Evolutionary conservation across 2,888 invertebrate genomes (phyloP), one percentile per base, ranked within the genome.

Genomic region (Dexiosoma caninum): DNA sequence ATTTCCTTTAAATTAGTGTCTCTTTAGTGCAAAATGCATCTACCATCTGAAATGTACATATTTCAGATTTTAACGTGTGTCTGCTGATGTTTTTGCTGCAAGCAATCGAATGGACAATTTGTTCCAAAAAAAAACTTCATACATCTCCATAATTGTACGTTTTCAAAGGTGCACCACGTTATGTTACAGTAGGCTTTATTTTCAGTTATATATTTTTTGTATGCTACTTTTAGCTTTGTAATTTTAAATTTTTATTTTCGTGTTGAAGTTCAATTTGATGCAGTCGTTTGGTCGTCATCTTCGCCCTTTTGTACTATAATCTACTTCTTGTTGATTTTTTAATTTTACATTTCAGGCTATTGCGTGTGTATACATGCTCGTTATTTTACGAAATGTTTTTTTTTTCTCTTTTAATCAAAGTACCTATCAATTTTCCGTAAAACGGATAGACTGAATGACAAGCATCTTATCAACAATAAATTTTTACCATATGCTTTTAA

Each of bases 101-200:
- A 30, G 64, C 55, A 72, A 57, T 81, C 62, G 62, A 67, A 76
- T 67, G 62, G 80, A 76, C 67, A 81, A 67, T 81, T 72, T 76
- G 57, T 67, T 76, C 8, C 32, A 16, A 53, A 77, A 55, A 57
- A 46, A 16, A 16, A 9, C 6, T 5, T 57, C 16, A 46, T 40
- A 60, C 44, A 35, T 35, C 27, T 51, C 16, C 19, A 19, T 2
- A 19, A 23, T 16, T 10, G 7, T 23, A 23, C 2, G 12, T 8
- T 53, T 57, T 37, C 7, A 40, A 49, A 35, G 32, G 21, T 35
- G 21, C 49, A 10, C 30, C n/a, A 12, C 4, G 30, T 37, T 55
- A 23, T 10, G 12, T 19, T 57, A 21, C 14, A 23, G 23, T 35
- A 44, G 37, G 21, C 4, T 12, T n/a, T 9, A 1, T 16, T 51